Base-by-base conservation (phyloP, 37 sponge, comb jelly and placozoan species). In the Cliona cf. orientalis region DNA sequence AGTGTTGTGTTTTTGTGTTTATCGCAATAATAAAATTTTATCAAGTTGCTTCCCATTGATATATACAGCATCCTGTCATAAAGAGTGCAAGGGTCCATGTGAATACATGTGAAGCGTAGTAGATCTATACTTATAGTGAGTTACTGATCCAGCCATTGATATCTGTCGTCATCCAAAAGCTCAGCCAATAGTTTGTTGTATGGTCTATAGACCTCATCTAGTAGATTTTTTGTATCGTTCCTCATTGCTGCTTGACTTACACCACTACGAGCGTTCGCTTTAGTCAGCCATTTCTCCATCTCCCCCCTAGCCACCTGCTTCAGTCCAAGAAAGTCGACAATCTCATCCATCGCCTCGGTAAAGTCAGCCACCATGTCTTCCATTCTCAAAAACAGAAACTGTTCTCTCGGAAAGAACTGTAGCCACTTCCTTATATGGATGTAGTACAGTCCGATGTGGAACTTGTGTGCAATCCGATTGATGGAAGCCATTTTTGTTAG, bases 301-400 rank as follows among this genome's bases (percentile, higher is more conserved):
- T 58, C 35, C 1, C 2, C 46, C n/a, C 25, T 31, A 42, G 82
- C 43, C 7, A 71, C 42, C 28, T 45, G 45, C 3, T 45, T 37
- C 9, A 82, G 29, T 14, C 38, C 82, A 58, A 82, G 82, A 61
- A 82, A 82, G 19, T 72, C 64, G 7, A 73, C 72, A 14, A 82
- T 44, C 25, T 71, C 39, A 0, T 1, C 0, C 72, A 82, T 82
- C 4, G 46, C 23, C 2, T 12, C 41, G 21, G 23, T 6, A 11
- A 71, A 42, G 14, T 72, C 64, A 2, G 34, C 42, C 2, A 39
- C 21, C 34, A 82, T 45, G 46, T 87, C 82, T 22, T 87, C 88
- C 44, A 67, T 87, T 35, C 43, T 80, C 3, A 87, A 44, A 46
- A 80, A 75, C 34, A 87, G 75, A 28, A 87, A 78, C 35, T 80